Percentiles rank a stretch among this genome's conserved stretches.
phyloP scores from a whole-genome alignment of 1,140 invertebrate species.

The Heliconius himera region DNA sequence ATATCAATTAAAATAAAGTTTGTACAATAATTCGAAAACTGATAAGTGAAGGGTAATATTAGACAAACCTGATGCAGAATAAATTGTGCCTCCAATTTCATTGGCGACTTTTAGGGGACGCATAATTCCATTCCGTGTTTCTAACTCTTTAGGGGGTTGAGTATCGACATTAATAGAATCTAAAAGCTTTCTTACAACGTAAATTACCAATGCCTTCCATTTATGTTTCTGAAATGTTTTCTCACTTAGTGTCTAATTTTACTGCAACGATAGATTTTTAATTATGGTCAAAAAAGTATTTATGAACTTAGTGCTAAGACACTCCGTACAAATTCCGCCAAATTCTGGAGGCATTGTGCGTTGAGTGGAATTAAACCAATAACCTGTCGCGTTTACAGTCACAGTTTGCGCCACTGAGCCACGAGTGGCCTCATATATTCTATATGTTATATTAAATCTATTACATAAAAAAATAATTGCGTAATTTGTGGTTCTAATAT shows the following conservation, averaged over 20 bases:
- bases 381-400: too few relatives aligned
- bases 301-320: too few relatives aligned
- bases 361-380: too few relatives aligned
- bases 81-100: slow-evolving; percentile 73
- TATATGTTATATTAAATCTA: not conserved
- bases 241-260: not conserved
- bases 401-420: too few relatives aligned
- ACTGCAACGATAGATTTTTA: not conserved
- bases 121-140: slow-evolving; percentile 77
- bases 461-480: not conserved
- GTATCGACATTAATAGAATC: slow-evolving; percentile 74
- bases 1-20: not conserved
- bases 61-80: slow-evolving; percentile 54
- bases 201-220: slow-evolving; percentile 52
- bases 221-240: not conserved
- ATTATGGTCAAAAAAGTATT: not conserved
- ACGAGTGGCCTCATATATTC: too few relatives aligned
- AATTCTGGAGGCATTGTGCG: too few relatives aligned
- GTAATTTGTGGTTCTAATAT: slow-evolving; percentile 45
- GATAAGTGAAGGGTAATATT: slow-evolving; percentile 49
- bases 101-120: slow-evolving; percentile 72
- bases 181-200: slow-evolving; percentile 71
- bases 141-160: slow-evolving; percentile 75
- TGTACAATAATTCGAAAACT: slow-evolving; percentile 11
- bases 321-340: too few relatives aligned